A percentile compares a stretch with the other conserved stretches of the same genome.
These are phyloP conservation scores for Harpagifer antarcticus DNA, from an alignment of 2,797 vertebrate species.

Conservation along the genomic window DNA sequence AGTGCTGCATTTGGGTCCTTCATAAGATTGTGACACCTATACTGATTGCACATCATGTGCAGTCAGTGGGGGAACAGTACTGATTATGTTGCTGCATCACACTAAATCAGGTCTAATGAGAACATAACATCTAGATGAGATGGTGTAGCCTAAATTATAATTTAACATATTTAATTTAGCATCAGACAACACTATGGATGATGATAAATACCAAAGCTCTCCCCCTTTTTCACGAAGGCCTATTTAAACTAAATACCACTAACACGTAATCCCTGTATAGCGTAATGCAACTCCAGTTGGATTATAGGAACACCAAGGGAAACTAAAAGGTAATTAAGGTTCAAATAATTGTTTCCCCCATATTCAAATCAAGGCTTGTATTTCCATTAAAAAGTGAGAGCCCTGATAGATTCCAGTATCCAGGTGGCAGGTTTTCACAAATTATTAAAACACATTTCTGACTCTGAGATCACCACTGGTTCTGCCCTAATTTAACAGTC, in stretches of 20 bases:
- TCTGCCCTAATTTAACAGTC: too few species aligned
- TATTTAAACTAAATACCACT: neutral
- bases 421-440: neutral
- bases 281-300: neutral
- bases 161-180: neutral
- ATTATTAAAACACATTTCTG: neutral
- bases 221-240: neutral
- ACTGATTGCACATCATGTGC: neutral
- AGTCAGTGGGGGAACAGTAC: neutral
- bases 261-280: neutral
- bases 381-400: neutral
- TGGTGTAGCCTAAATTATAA: neutral
- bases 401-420: neutral
- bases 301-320: neutral
- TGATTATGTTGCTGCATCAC: neutral
- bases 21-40: too few species aligned
- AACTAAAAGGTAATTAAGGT: neutral
- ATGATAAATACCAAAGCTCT: slow-evolving; percentile 1
- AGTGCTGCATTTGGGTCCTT: too few species aligned
- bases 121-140: neutral
- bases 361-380: neutral
- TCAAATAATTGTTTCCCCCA: accelerated
- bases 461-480: neutral
- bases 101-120: neutral
- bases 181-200: neutral